Evolutionary conservation across 2,113 vertebrate genomes (phyloP), one percentile per base, ranked within the genome.

Genomic region (Python bivittatus): DNA sequence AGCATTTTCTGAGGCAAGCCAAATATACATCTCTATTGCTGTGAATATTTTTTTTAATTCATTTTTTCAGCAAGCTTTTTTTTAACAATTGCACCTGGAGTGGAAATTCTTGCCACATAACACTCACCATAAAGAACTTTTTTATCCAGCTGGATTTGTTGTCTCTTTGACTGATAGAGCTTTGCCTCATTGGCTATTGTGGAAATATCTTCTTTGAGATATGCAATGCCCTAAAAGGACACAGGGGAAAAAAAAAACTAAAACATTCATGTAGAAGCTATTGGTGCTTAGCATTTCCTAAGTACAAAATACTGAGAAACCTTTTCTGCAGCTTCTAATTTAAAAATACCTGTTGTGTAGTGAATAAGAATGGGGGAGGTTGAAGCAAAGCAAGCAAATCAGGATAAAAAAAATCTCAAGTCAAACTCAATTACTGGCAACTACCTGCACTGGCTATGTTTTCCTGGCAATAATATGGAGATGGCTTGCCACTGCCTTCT

Each of bases 181-280:
- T 94, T 93, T 86, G 90, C 93, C 86, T 97, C 96, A 52, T 42
- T 93, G n/a, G 93, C 95, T 2, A 95, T 58, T 84, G 93, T 89
- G 84, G 92, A 61, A 92, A 97, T 93, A 91, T 93, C 95, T 91
- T 96, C 93, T 91, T 94, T 96, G 93, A 97, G 92, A 83, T 96
- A 95, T 0, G 90, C 88, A 64, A 95, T 97, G 86, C 52, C 29
- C 97, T 97, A 89, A 23, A 53, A 87, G 44, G 86, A 61, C 22
- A 42, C 17, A 79, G 86, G 91, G n/a, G n/a, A n/a, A n/a, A 92
- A 93, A 91, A 22, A 23, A 84, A 54, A 48, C 33, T 1, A 33
- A 79, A 79, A 79, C 17, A 27, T 0, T 9, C 1, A 27, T n/a
- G 33, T 79, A 64, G n/a, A 38, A 38, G 15, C 68, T 79, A 38